These are phyloP conservation scores for Parus major DNA, from an alignment of 2,113 vertebrate species.

Conservation along the genomic window DNA sequence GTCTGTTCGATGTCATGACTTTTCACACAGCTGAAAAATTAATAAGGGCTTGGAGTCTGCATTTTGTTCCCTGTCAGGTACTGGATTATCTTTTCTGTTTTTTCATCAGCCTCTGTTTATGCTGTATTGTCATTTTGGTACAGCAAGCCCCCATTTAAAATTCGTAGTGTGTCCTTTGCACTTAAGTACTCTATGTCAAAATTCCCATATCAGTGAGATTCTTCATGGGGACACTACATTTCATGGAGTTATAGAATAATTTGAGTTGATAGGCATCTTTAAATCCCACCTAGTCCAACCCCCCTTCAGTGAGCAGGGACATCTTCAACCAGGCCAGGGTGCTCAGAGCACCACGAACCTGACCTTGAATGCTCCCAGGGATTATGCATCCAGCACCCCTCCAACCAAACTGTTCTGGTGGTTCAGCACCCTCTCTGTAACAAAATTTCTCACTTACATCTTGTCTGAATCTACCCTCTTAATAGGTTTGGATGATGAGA, in stretches of 20 bases:
- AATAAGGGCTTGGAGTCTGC: neutral
- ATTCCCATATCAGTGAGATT: neutral
- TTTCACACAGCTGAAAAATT: neutral
- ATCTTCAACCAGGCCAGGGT: neutral
- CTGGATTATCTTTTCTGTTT: neutral
- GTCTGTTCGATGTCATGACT: neutral
- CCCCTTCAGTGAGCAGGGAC: neutral
- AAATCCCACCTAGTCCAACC: neutral
- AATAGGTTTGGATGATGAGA: neutral
- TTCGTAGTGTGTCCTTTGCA: accelerated
- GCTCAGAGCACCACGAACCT: neutral
- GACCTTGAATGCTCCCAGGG: neutral
- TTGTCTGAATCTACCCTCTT: neutral
- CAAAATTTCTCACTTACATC: neutral
- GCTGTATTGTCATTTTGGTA: neutral
- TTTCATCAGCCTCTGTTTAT: neutral
- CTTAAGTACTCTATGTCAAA: neutral
- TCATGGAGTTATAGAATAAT: neutral
- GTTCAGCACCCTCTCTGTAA: neutral
- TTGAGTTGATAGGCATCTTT: neutral
- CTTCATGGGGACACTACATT: neutral
- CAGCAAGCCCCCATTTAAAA: neutral
- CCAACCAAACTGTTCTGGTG: neutral
- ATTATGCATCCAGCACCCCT: neutral
- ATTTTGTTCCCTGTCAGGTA: neutral